Evolutionary conservation across 2,113 vertebrate genomes (phyloP).

Genomic region (Cyanoramphus novaezelandiae): DNA sequence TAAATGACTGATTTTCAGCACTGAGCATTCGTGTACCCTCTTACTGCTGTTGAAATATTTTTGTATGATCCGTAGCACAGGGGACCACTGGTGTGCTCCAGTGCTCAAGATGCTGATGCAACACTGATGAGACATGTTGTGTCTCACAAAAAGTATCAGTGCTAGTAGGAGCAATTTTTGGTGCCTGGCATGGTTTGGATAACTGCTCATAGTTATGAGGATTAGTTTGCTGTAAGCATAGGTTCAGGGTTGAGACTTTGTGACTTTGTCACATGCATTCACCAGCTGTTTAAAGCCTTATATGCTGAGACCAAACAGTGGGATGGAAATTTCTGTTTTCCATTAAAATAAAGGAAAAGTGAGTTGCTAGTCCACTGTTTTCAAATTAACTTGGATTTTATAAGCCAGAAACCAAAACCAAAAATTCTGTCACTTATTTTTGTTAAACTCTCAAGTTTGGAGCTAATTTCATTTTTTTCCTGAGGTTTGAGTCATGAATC

Average conservation of each 20-base stretch:
- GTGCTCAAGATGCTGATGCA: neutral
- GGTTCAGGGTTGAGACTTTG: neutral
- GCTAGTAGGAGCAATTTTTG: neutral
- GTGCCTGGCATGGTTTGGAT: neutral
- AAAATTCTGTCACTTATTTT: neutral
- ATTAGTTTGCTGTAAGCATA: neutral
- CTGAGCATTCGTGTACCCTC: neutral
- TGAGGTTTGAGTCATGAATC: neutral
- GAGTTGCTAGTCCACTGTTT: neutral
- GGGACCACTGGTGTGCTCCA: rapidly evolving
- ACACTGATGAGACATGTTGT: rapidly evolving
- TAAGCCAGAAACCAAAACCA: neutral
- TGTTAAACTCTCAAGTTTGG: neutral
- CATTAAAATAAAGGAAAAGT: neutral
- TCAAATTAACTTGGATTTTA: neutral
- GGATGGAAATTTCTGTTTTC: neutral
- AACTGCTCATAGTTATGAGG: neutral
- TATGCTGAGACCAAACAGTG: neutral
- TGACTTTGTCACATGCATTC: neutral
- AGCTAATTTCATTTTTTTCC: neutral
- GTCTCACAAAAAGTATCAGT: too few relatives aligned
- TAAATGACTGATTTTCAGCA: neutral
- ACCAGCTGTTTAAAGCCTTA: neutral
- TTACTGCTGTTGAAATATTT: neutral
- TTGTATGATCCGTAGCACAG: neutral